Base-by-base conservation (phyloP, 2,888 invertebrate genomes). In the Argyra leucocephala region DNA sequence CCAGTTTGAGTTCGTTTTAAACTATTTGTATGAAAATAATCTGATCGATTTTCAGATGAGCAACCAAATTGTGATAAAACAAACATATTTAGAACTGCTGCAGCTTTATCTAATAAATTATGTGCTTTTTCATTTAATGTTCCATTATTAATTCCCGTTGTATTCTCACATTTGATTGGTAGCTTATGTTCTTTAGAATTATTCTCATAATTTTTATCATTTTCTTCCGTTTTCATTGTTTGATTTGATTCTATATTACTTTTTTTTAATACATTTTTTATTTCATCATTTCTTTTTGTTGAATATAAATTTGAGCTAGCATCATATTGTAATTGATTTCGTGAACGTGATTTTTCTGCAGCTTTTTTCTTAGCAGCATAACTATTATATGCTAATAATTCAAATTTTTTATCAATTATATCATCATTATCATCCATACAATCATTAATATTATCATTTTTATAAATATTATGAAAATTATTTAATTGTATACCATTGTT, bases 61-160 rank as follows among this genome's bases (percentile, higher is more conserved):
- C 94, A 92, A n/a, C 95, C 93, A 75, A 97, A 87, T 76, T 97
- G 96, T 57, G 94, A 88, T 60, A 93, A 87, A 24, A 93, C 88
- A 76, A 94, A 95, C 83, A 97, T 92, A 78, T 97, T 96, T 75
- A 97, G 83, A 31, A 98, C 81, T 21, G 93, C 86, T 21, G 95
- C 88, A 0, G 94, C 92, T 80, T 92, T 91, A 74, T 91, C 89
- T 80, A 96, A 88, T 60, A 95, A 83, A 6, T 75, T 74, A 26
- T 79, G 77, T 0, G 79, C 77, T 66, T 78, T 79, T 68, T 74
- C 76, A 63, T 77, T 75, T 26, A 79, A 71, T 24, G 57, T 21
- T 21, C 21, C 57, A 21, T 57, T 21, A 21, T 57, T 21, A 18
- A 12, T 18, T 6, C 18, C 3, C 4, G n/a, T n/a, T n/a, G 57